Percentiles rank a stretch among this genome's conserved stretches.
Evolutionary conservation across 2,888 invertebrate species (phyloP).

Genomic region (Caenorhabditis sp.): DNA sequence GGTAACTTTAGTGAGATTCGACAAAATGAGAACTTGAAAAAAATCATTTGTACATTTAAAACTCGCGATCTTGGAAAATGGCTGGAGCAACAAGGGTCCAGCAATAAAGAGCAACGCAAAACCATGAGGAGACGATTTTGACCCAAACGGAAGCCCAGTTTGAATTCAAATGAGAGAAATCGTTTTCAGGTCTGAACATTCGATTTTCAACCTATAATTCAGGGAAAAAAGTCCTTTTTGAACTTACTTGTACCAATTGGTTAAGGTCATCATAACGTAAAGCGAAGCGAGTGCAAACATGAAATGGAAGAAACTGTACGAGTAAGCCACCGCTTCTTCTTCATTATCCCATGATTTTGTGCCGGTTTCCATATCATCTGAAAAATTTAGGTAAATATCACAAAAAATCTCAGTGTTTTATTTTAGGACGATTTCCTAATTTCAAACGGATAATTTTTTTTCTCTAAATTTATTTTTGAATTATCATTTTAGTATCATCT

Average conservation of each 20-base stretch:
- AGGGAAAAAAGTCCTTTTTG: not conserved
- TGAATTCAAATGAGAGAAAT: constrained; percentile 75
- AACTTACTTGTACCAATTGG: constrained; percentile 93
- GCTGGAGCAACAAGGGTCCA: constrained; percentile 96
- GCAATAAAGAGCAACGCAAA: constrained; percentile 86
- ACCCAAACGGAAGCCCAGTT: constrained; percentile 98
- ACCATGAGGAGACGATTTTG: constrained; percentile 88
- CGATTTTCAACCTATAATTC: not conserved
- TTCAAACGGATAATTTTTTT: no score
- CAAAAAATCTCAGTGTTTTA: no score
- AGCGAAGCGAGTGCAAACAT: constrained; percentile 94
- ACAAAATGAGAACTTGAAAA: not conserved
- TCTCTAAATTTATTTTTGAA: no score
- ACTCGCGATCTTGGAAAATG: constrained; percentile 86
- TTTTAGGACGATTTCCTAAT: no score
- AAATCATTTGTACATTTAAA: constrained; percentile 73
- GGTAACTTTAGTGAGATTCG: not conserved
- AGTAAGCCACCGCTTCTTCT: constrained; percentile 75
- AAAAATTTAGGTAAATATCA: constrained; percentile 6
- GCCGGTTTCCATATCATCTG: constrained; percentile 37
- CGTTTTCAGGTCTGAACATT: constrained; percentile 65
- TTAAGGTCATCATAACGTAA: constrained; percentile 99
- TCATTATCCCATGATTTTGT: constrained; percentile 84
- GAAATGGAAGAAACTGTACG: constrained; percentile 75
- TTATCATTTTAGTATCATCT: no score